Evolutionary conservation across 2,797 vertebrate species (phyloP), one percentile per base, ranked within the genome.

Genomic region (Oophaga sylvatica): DNA sequence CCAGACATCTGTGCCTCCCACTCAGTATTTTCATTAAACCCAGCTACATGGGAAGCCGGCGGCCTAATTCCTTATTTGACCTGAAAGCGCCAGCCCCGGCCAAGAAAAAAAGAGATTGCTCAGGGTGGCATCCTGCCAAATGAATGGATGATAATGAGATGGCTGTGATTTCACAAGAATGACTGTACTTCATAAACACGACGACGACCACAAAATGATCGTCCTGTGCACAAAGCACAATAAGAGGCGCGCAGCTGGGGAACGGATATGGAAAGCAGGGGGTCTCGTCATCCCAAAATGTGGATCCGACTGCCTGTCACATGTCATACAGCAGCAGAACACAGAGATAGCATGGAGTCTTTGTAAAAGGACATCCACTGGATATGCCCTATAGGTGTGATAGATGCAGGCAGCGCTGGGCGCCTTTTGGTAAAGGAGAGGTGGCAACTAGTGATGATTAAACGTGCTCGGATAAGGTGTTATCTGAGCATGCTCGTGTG

Each of bases 1-100:
- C 45, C 0, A 35, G 63, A 80, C 87, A 88, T 88, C 87, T 84
- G 87, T 76, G 87, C 67, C 60, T 88, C 83, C 67, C 57, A 80
- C 68, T 35, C 62, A 31, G 62, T 70, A n/a, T 56, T 29, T 29
- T 70, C 80, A 76, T 87, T 87, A 60, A 76, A 31, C 6, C 17
- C 35, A 45, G 80, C 57, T 53, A 67, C 67, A 65, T 59, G 67
- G 59, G 85, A 77, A 48, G 56, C 83, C 35, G 15, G 26, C 57
- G 7, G 78, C 78, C 60, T 81, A 68, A 85, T 81, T 81, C 60
- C 60, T 67, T 45, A 57, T 85, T 41, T 41, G 68, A 81, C 83
- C 78, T 88, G 70, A 71, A 31, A 68, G 77, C 13, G 26, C 81
- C 75, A 71, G 41, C 13, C 59, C 56, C 26, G 78, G 56, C 19